Evolutionary conservation across 2,888 invertebrate species (phyloP), one percentile per base, ranked within the genome.

Genomic region (Neuroscelio doddi): DNA sequence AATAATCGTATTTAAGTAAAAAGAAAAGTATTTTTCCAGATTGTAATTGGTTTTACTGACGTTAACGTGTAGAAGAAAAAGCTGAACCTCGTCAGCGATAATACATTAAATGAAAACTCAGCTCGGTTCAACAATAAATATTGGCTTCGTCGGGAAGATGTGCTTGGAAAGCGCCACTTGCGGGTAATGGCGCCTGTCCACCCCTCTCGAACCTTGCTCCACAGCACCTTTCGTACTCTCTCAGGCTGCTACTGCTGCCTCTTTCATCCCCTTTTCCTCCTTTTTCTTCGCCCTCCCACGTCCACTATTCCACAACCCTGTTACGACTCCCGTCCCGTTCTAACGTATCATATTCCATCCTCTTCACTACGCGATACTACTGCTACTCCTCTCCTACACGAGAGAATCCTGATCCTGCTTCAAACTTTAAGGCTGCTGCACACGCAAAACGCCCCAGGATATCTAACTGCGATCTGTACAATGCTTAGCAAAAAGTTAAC

Each of bases 81-180:
- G 62, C 65, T 62, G 41, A 68, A 72, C 75, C 64, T 72, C 72
- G 77, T 79, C 79, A 77, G 79, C 80, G 80, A 78, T 80, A 80
- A 80, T 80, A 79, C 77, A 80, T 80, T 77, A 78, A 80, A 81
- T 78, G 79, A 81, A 81, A 82, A 66, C 69, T 72, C 61, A 57
- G 64, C 69, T 68, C 67, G 68, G 71, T 70, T 69, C 72, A 69
- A 78, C 78, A 79, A 82, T 82, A 82, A 82, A 82, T 82, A 82
- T 82, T 77, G 77, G 76, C 72, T 78, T 76, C 73, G 77, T 76
- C 72, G 78, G 75, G 78, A 77, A 80, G 77, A 76, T 75, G 77
- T 75, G 77, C 76, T 73, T 68, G 70, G 73, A 74, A 79, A 80
- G 81, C 82, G 77, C 80, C 82, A 80, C 81, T 83, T 83, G 82